A percentile compares a stretch with the other conserved stretches of the same genome.
These are phyloP conservation scores for Acromyrmex heyeri DNA, from an alignment of 1,140 invertebrate species.

Conservation along the genomic window DNA sequence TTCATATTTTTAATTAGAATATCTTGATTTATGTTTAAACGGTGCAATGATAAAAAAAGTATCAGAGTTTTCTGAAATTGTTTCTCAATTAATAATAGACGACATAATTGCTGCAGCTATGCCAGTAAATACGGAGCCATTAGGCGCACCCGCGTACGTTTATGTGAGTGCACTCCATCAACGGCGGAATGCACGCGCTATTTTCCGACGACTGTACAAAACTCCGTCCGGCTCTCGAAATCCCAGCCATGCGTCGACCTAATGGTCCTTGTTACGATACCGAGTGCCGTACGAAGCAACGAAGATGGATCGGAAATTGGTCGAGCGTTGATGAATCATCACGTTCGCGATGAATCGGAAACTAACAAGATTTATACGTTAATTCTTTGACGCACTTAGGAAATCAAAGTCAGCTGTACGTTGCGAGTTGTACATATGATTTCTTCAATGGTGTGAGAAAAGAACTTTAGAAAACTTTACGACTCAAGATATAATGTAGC, in stretches of 20 bases:
- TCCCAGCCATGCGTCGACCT: slow-evolving; percentile 45
- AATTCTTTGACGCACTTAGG: not conserved
- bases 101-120: slow-evolving; percentile 53
- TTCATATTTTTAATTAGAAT: not conserved
- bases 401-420: slow-evolving; percentile 1
- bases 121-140: slow-evolving; percentile 45
- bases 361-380: slow-evolving; percentile 33
- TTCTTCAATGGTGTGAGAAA: not conserved
- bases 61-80: not conserved
- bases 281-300: slow-evolving; percentile 39
- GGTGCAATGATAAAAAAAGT: not conserved
- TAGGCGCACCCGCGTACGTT: slow-evolving; percentile 59
- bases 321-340: slow-evolving; percentile 16
- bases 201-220: slow-evolving; percentile 52
- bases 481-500: not conserved
- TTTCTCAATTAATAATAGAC: slow-evolving; percentile 33
- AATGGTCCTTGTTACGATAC: slow-evolving; percentile 51
- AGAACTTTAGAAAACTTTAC: not conserved
- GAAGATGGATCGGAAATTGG: slow-evolving; percentile 56
- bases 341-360: slow-evolving; percentile 44
- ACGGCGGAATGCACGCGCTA: slow-evolving; percentile 48
- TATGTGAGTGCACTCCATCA: slow-evolving; percentile 61
- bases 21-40: not conserved
- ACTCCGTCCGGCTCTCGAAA: slow-evolving; percentile 49
- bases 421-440: not conserved